Percentiles rank a stretch among this genome's conserved stretches.
Conservation (phyloP, 1,140 invertebrate genomes). For the Pogonus chalceus region DNA sequence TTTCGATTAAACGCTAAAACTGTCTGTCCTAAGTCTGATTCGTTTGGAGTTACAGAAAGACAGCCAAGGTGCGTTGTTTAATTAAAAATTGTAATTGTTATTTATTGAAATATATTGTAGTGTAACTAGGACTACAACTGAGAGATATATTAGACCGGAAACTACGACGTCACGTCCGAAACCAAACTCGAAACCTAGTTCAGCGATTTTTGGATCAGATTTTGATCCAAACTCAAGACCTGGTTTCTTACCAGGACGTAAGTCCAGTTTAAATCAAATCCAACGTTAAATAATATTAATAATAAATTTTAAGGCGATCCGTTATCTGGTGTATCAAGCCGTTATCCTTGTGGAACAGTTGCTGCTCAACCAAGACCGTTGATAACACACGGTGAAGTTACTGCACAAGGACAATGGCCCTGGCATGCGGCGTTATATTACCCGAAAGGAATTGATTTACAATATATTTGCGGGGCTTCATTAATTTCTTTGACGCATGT, state of each 20-base stretch:
- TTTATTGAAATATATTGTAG: neutral
- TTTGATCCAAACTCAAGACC: slow-evolving; percentile 1
- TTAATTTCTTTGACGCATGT: slow-evolving; percentile 62
- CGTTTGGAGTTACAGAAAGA: slow-evolving; percentile 4
- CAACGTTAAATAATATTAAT: neutral
- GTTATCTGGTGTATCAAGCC: neutral
- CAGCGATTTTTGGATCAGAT: neutral
- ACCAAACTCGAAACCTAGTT: neutral
- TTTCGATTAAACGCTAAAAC: slow-evolving; percentile 27
- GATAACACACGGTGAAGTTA: slow-evolving; percentile 30
- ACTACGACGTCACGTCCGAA: neutral
- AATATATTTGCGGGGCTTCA: slow-evolving; percentile 68
- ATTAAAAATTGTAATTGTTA: neutral
- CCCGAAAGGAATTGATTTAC: slow-evolving; percentile 26
- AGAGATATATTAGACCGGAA: too few relatives aligned
- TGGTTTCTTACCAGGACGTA: neutral
- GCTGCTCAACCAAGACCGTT: slow-evolving; percentile 22
- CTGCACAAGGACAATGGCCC: slow-evolving; percentile 29
- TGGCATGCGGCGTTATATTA: slow-evolving; percentile 31
- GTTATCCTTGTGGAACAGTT: neutral
- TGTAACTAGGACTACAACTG: too few relatives aligned
- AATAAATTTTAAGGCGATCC: neutral
- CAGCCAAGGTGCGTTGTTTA: neutral
- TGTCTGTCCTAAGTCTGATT: slow-evolving; percentile 24
- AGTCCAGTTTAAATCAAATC: neutral